Base-by-base conservation (phyloP, 2,113 vertebrate species). In the Lamprologus lemairii region DNA sequence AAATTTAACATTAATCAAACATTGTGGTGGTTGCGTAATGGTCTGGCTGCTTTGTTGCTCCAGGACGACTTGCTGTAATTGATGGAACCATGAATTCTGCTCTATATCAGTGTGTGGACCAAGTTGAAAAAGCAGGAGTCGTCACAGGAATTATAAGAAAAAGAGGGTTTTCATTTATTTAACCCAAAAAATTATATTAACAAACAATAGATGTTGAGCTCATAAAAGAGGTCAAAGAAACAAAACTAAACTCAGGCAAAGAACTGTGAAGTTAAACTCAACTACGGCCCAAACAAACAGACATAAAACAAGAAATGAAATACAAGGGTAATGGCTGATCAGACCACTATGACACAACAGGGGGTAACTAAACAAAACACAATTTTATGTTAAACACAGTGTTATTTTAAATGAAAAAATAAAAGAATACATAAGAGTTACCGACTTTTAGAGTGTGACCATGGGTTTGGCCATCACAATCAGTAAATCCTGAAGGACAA, bases 121-220 rank as follows among this genome's bases (percentile, higher is more conserved):
- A 0, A 60, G 57, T 60, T 60, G 57, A 60, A 31, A 60, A 2
- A 60, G 13, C 26, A 60, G 14, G 57, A 60, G 57, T 60, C 3
- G 0, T 58, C 57, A 60, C 26, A 9, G 26, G 57, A 60, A 60
- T 60, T 31, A 9, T 31, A 60, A 2, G 26, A 58, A 31, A 58
- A 58, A 3, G 5, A 57, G 54, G 0, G 23, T 57, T 60, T 60
- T 60, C 26, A 9, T 60, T 60, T 6, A 60, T 60, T 60, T 60
- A 60, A 58, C 26, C 7, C 0, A 0, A 6, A 58, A 9, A 0
- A 60, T 60, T 60, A 60, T 31, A 31, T 60, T 31, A 60, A 31
- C 3, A 4, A 60, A 60, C 57, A 31, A 58, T 31, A 58, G 26
- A 31, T 31, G 2, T 58, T 58, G 55, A 58, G 55, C 55, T 58